Conservation (phyloP, 2,888 invertebrate genomes). For the Ommatoiulus sabulosus region DNA sequence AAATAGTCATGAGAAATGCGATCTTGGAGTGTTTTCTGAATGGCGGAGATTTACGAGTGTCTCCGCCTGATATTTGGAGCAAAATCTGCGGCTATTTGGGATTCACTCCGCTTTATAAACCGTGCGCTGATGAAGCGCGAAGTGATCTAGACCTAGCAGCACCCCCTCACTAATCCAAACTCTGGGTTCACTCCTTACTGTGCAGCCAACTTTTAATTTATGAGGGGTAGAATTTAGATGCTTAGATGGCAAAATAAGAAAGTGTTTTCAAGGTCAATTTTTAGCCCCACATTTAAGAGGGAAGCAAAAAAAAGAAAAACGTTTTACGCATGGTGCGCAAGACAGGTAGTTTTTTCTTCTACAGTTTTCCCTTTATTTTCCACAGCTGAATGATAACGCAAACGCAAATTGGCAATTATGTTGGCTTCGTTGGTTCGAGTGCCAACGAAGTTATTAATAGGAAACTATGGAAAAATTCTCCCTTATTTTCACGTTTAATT, state of each 20-base stretch:
- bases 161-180: not conserved
- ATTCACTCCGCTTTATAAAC: not conserved
- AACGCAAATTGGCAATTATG: not conserved
- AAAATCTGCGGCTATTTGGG: not conserved
- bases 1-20: conserved; percentile 42
- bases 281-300: too few species aligned
- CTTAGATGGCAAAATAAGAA: not conserved
- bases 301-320: not conserved
- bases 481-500: conserved; percentile 26
- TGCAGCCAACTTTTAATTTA: not conserved
- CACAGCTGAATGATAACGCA: not conserved
- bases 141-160: not conserved
- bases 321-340: not conserved
- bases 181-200: not conserved
- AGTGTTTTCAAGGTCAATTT: not conserved
- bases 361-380: not conserved
- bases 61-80: not conserved
- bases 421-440: not conserved
- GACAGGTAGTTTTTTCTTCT: not conserved
- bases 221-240: not conserved
- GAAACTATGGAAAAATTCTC: not conserved
- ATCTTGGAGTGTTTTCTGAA: conserved; percentile 2
- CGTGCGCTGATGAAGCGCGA: not conserved
- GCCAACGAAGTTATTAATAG: not conserved
- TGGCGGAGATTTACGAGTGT: not conserved